Evolutionary conservation across 2,113 vertebrate genomes (phyloP), one percentile per base, ranked within the genome.

Genomic region (Seriola aureovittata): DNA sequence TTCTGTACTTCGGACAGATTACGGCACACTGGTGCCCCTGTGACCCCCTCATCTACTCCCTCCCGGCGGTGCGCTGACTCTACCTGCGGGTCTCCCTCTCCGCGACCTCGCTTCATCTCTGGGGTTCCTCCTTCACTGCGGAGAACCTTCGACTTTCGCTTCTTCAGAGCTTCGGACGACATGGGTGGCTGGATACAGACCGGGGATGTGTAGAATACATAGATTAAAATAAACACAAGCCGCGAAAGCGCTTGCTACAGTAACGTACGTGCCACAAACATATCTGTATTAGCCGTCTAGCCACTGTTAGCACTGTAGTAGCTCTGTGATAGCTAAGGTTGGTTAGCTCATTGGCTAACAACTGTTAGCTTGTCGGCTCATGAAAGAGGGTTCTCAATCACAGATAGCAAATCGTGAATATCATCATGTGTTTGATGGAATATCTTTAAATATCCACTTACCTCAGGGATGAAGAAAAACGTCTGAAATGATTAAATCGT

Each of bases 141-240:
- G 85, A 98, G 95, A 57, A 99, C 97, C 93, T 99, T 99, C 16
- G 97, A 95, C 71, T 99, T 99, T 75, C 98, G 93, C 82, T 99
- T 99, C 94, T 99, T 99, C 89, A 96, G 91, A 0, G 96, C 94
- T 9, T 99, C 98, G 0, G 97, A 89, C 3, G 94, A 94, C 95
- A 96, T 96, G 5, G 4, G 2, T 78, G 54, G 0, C 82, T 88
- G 34, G 1, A 55, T 52, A 8, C 9, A 44, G 1, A 67, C 0
- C 0, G 12, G 3, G 0, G 14, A 55, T 19, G 36, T 2, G 23
- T 0, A 4, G 14, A 8, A 1, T 14, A 3, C 5, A 62, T 19
- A 48, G 4, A 40, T 7, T 21, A 10, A 10, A 44, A 3, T 34
- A 21, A 52, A 8, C 2, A 46, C 12, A 19, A 58, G 1, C 11